Evolutionary conservation across 2,888 invertebrate species (phyloP).

Genomic region (Diarsia brunnea): DNA sequence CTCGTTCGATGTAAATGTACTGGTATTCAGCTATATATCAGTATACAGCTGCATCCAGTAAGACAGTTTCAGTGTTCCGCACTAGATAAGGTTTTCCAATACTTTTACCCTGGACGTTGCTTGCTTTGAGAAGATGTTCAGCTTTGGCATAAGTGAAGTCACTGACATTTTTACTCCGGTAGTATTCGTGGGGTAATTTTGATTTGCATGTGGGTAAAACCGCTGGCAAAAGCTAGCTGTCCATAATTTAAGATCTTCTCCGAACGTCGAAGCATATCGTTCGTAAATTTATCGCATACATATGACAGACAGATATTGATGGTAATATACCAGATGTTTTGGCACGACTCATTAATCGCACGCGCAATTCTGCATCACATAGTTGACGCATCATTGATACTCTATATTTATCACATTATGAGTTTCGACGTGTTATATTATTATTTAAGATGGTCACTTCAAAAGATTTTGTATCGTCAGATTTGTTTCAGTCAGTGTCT

Average conservation of each 20-base stretch:
- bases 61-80: too few relatives aligned
- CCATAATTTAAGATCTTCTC: constrained; percentile 42
- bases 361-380: constrained; percentile 77
- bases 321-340: constrained; percentile 70
- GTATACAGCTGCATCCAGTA: too few relatives aligned
- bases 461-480: constrained; percentile 51
- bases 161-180: not conserved
- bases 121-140: not conserved
- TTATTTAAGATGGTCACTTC: constrained; percentile 47
- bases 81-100: too few relatives aligned
- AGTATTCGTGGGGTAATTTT: not conserved
- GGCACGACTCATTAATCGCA: constrained; percentile 71
- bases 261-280: constrained; percentile 64
- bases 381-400: constrained; percentile 84
- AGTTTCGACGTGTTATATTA: constrained; percentile 60
- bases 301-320: constrained; percentile 78
- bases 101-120: not conserved
- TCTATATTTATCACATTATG: constrained; percentile 76
- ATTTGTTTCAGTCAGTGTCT: constrained; percentile 49
- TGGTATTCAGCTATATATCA: too few relatives aligned
- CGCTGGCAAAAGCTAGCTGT: constrained; percentile 5
- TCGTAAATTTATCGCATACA: constrained; percentile 63
- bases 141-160: not conserved
- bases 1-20: too few relatives aligned
- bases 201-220: not conserved